Conservation (phyloP, 64 coral and sea anemone species). For the Hydrozoanthus tunicans region DNA sequence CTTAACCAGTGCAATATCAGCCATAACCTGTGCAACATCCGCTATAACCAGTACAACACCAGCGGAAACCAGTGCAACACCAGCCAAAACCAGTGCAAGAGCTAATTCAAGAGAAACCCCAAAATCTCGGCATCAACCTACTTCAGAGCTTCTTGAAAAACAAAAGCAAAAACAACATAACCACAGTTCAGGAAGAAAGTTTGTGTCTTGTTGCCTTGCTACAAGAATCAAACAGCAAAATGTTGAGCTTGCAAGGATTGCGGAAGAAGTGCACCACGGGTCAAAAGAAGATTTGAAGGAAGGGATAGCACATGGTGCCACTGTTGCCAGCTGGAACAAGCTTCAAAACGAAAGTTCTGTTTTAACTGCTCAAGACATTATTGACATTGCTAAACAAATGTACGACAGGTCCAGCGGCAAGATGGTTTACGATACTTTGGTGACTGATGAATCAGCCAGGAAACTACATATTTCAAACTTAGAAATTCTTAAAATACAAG, state of each 20-base stretch:
- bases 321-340: conserved; percentile 25
- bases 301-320: conserved; percentile 36
- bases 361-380: conserved; percentile 17
- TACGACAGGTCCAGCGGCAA: conserved; percentile 10
- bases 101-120: conserved; percentile 23
- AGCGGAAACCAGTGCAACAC: background rate
- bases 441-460: background rate
- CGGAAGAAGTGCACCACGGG: conserved; percentile 26
- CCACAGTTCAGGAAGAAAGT: conserved; percentile 19
- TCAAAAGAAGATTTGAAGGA: conserved; percentile 20
- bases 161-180: conserved; percentile 26
- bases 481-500: conserved; percentile 29
- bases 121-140: conserved; percentile 6
- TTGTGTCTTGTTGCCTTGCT: conserved; percentile 3
- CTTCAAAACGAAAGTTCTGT: background rate
- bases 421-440: conserved; percentile 21
- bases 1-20: background rate
- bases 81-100: background rate
- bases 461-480: conserved; percentile 19
- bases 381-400: conserved; percentile 8
- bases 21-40: background rate
- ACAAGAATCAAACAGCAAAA: conserved; percentile 35
- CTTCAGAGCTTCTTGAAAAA: conserved; percentile 26
- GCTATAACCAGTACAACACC: background rate
- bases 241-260: background rate